Percentiles rank a stretch among this genome's conserved stretches.
Conservation (phyloP, 2,797 vertebrate genomes). For the Pipistrellus nathusii region DNA sequence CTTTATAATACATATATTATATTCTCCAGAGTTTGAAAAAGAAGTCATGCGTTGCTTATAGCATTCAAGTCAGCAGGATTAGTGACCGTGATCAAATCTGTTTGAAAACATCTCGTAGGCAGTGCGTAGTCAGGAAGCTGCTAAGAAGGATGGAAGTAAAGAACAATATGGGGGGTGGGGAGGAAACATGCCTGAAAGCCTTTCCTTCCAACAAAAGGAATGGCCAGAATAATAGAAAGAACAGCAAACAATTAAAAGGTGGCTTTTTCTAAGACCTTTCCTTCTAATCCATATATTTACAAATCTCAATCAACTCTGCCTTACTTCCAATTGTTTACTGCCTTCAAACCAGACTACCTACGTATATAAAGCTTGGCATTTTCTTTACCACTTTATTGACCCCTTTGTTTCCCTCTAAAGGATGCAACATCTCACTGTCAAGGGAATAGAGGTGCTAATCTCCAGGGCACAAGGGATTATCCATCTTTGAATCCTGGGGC, state of each 20-base stretch:
- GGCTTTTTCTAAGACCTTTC: not conserved
- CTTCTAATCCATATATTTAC: not conserved
- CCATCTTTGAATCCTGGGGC: not conserved
- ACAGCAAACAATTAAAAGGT: not conserved
- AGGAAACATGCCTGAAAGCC: not conserved
- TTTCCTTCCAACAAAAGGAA: slow-evolving; percentile 18
- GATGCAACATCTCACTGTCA: not conserved
- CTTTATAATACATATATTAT: not conserved
- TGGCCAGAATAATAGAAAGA: not conserved
- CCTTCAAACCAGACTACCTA: not conserved
- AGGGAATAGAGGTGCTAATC: not conserved
- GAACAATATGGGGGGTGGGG: not conserved
- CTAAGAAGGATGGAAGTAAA: slow-evolving; percentile 17
- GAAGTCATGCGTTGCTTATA: slow-evolving; percentile 43
- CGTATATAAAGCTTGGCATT: not conserved
- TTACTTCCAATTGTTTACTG: not conserved
- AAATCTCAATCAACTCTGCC: not conserved
- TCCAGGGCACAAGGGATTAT: not conserved
- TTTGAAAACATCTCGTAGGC: not conserved
- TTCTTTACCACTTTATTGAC: not conserved
- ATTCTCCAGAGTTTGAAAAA: slow-evolving; percentile 46
- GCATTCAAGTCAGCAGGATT: slow-evolving; percentile 23
- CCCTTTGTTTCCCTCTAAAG: not conserved
- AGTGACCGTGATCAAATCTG: not conserved
- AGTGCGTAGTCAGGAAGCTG: not conserved